Evolutionary conservation across 2,113 vertebrate genomes (phyloP).

Genomic region (Grammomys surdaster): DNA sequence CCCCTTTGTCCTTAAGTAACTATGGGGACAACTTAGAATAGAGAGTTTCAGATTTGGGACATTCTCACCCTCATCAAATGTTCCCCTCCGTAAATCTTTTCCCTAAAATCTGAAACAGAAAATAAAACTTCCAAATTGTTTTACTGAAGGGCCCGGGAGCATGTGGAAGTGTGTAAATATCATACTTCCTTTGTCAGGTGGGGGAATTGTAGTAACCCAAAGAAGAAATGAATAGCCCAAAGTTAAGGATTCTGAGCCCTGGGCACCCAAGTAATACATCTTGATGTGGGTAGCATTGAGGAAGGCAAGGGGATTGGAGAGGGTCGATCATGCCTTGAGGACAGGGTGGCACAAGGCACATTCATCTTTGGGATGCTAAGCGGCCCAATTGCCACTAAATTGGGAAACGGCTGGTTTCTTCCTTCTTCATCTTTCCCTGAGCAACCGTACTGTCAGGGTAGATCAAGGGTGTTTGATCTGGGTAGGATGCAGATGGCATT

Average conservation of each 20-base stretch:
- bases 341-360: constrained; percentile 39
- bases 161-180: neutral
- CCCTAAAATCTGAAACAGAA: neutral
- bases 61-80: constrained; percentile 2
- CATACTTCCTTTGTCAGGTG: neutral
- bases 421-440: constrained; percentile 47
- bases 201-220: constrained; percentile 39
- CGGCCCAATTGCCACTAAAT: constrained; percentile 26
- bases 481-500: neutral
- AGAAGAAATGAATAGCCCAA: constrained; percentile 43
- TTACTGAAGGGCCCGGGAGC: constrained; percentile 11
- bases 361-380: constrained; percentile 49
- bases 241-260: constrained; percentile 38
- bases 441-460: neutral
- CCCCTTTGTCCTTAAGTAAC: constrained; percentile 47
- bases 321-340: constrained; percentile 28
- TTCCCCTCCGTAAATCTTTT: constrained; percentile 40
- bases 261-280: neutral
- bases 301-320: neutral
- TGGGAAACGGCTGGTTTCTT: constrained; percentile 64
- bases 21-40: constrained; percentile 56
- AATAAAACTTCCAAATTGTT: constrained; percentile 38
- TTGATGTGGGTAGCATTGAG: neutral
- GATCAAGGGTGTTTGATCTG: neutral
- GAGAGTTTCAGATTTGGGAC: constrained; percentile 61